Conservation (phyloP, 2,113 vertebrate genomes). For the Stictonetta naevosa region DNA sequence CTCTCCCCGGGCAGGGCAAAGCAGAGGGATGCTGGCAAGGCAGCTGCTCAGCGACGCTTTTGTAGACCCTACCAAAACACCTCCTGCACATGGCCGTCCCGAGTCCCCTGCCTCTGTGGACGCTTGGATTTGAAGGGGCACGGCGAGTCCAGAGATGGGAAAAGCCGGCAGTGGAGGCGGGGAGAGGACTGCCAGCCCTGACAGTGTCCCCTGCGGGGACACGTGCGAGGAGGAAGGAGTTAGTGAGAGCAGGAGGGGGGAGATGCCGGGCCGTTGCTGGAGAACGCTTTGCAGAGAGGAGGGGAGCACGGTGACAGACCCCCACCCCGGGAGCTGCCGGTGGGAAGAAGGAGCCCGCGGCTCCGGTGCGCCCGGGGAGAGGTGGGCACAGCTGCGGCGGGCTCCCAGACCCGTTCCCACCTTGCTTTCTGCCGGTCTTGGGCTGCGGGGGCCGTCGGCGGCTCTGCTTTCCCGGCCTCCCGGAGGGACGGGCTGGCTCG, state of each 20-base stretch:
- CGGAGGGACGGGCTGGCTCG: constrained; percentile 82
- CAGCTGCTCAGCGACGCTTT: background rate
- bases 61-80: background rate
- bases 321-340: constrained; percentile 7
- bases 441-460: constrained; percentile 82
- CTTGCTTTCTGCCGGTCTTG: constrained; percentile 90
- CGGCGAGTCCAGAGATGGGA: background rate
- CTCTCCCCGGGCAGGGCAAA: background rate
- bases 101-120: background rate
- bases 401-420: constrained; percentile 85
- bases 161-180: background rate
- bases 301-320: background rate
- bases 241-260: constrained; percentile 46
- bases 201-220: background rate
- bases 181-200: background rate
- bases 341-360: constrained; percentile 53
- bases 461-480: constrained; percentile 94
- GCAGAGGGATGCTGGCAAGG: background rate
- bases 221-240: background rate
- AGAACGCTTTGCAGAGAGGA: background rate
- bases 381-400: constrained; percentile 58
- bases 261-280: constrained; percentile 5
- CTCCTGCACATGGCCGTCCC: background rate
- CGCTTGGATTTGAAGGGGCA: background rate
- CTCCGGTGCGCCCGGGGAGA: background rate